Evolutionary conservation across 2,797 vertebrate species (phyloP), one percentile per base, ranked within the genome.

Genomic region (Sarcoramphus papa): DNA sequence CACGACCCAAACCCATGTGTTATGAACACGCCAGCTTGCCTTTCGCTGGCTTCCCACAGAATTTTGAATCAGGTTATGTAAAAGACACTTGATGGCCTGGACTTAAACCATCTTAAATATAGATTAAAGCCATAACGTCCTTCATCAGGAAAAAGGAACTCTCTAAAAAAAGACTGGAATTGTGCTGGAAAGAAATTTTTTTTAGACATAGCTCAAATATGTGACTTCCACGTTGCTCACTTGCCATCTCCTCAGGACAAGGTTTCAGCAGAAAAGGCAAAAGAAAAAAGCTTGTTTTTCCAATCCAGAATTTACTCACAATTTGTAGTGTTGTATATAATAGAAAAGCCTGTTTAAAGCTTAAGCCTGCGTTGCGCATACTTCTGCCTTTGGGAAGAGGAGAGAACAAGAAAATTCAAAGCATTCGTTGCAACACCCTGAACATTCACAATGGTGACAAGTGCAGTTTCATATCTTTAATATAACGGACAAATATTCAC

Each of bases 21-120:
- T 18, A 4, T 0, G 2, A 72, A 47, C 12, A 2, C 1, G 2
- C 60, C 60, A 23, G 12, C 21, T 40, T 45, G 67, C 33, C 50
- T 68, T 72, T 40, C 35, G 19, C 40, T 17, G 40, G 14, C 27
- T 50, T 59, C 25, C 47, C 40, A 9, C 4, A 9, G 56, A 50
- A 45, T 62, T 33, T 12, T 16, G 17, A 27, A 62, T 3, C 9
- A 7, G 27, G 3, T 43, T 51, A 27, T 33, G 59, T 47, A 33
- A 33, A 30, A n/a, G n/a, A 22, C 14, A 51, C 31, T 43, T 2
- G 18, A 56, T 11, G 17, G 24, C 20, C 43, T 41, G 23, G 41
- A 68, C 56, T 37, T 16, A 63, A 73, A 53, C 14, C 35, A 37
- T 8, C 77, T 28, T 40, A 92, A 77, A 64, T 31, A 45, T 0